These are phyloP conservation scores for Drosophila mettleri DNA, from an alignment of 2,888 invertebrate species.

Conservation along the genomic window DNA sequence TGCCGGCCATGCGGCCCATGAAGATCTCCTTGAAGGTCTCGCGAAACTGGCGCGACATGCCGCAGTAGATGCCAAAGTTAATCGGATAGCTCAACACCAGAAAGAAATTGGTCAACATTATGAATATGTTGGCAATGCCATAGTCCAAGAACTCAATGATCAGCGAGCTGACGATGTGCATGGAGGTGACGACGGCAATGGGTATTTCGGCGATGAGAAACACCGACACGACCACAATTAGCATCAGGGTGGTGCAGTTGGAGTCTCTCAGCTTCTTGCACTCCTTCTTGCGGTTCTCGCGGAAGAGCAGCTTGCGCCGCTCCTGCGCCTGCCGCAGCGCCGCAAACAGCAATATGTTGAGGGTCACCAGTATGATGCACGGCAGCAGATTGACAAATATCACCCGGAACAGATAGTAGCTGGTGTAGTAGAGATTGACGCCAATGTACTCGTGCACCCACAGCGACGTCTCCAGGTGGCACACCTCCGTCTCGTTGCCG, in stretches of 20 bases:
- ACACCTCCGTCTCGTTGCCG: slow-evolving; percentile 88
- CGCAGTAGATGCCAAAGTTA: slow-evolving; percentile 98
- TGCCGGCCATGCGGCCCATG: slow-evolving; percentile 86
- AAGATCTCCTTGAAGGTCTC: slow-evolving; percentile 96
- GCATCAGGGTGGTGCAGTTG: slow-evolving; percentile 94
- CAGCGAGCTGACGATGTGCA: slow-evolving; percentile 93
- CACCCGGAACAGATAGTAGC: slow-evolving; percentile 94
- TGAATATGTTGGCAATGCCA: slow-evolving; percentile 90
- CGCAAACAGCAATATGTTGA: slow-evolving; percentile 94
- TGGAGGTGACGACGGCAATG: slow-evolving; percentile 91
- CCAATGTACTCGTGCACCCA: slow-evolving; percentile 90
- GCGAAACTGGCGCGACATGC: slow-evolving; percentile 97
- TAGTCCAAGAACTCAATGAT: slow-evolving; percentile 91
- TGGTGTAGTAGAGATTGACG: slow-evolving; percentile 91
- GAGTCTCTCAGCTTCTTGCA: slow-evolving; percentile 90
- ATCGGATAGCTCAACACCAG: slow-evolving; percentile 96
- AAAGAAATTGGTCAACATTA: slow-evolving; percentile 94
- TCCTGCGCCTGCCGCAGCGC: slow-evolving; percentile 94
- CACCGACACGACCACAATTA: slow-evolving; percentile 94
- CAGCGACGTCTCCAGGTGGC: slow-evolving; percentile 87
- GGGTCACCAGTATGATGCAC: slow-evolving; percentile 93
- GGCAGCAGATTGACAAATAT: slow-evolving; percentile 96
- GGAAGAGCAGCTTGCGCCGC: slow-evolving; percentile 91
- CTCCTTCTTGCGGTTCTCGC: slow-evolving; percentile 91
- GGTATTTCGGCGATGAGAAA: slow-evolving; percentile 94